Evolutionary conservation across 2,888 invertebrate species (phyloP), one percentile per base, ranked within the genome.

Genomic region (Callinectes sapidus): DNA sequence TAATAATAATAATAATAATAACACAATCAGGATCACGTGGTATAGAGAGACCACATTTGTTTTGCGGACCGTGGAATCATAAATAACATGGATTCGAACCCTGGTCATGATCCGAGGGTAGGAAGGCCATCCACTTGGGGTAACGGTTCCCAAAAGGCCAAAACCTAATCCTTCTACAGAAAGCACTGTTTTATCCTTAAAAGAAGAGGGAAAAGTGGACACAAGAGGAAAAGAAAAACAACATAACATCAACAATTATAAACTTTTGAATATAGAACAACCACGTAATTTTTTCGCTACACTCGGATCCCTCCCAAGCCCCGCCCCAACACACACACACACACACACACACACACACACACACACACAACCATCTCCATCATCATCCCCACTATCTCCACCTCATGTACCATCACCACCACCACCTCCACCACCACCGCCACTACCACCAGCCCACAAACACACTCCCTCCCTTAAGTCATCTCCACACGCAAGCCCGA

Each of bases 281-380:
- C 18, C 18, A 61, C 0, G 61, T 48, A 8, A 5, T 48, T 5
- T 10, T 8, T 48, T 8, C 48, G 10, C 48, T 48, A 0, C 48
- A 48, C 48, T 10, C 48, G 8, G 10, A 48, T 5, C 39, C 35
- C 39, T 86, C 39, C 35, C 16, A 32, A 18, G 1, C 16, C 35
- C 86, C 61, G n/a, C 16, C 32, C 32, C 35, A 18, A 77, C 77
- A 77, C 28, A 42, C 54, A 90, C 61, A 55, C 86, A 86, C 86
- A 88, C 88, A 54, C 88, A 88, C 88, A 88, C 88, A 28, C 88
- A 88, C 88, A 88, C 88, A 54, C 88, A 55, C 88, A 88, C 88
- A 13, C 88, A 88, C 88, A 88, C 88, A 42, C 86, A 86, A 5
- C 32, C 86, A 85, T 16, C 81, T 81, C 2, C 81, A 81, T 81